These are phyloP conservation scores for Oligia latruncula DNA, from an alignment of 2,888 invertebrate genomes.

Conservation along the genomic window DNA sequence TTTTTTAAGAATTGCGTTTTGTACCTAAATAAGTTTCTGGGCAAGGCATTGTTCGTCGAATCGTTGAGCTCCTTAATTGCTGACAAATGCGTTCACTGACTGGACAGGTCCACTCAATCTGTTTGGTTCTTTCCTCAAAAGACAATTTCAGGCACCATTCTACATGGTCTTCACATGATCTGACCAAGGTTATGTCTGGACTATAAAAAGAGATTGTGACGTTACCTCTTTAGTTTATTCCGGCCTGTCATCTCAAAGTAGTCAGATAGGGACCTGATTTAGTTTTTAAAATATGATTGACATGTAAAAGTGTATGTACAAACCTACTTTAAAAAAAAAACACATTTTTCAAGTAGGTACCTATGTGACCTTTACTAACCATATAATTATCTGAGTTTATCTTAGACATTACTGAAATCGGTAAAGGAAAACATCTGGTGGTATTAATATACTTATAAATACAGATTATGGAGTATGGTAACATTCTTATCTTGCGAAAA, in stretches of 20 bases:
- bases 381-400: not conserved
- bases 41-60: not conserved
- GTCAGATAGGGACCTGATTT: not conserved
- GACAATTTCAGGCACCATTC: not conserved
- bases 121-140: not conserved
- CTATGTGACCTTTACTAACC: not conserved
- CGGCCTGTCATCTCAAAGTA: not conserved
- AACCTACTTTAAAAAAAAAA: not conserved
- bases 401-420: not conserved
- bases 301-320: not conserved
- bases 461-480: not conserved
- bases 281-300: not conserved
- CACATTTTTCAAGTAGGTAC: not conserved
- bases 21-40: not conserved
- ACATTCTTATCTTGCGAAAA: constrained; percentile 9
- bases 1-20: not conserved
- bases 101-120: not conserved
- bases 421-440: not conserved
- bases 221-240: not conserved
- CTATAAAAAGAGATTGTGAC: not conserved
- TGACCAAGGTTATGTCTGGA: not conserved
- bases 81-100: not conserved
- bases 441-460: not conserved
- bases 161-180: not conserved
- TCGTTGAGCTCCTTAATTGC: not conserved